Percentiles rank a stretch among this genome's conserved stretches.
phyloP scores from a whole-genome alignment of 2,888 invertebrate species.

The Brenthis ino region DNA sequence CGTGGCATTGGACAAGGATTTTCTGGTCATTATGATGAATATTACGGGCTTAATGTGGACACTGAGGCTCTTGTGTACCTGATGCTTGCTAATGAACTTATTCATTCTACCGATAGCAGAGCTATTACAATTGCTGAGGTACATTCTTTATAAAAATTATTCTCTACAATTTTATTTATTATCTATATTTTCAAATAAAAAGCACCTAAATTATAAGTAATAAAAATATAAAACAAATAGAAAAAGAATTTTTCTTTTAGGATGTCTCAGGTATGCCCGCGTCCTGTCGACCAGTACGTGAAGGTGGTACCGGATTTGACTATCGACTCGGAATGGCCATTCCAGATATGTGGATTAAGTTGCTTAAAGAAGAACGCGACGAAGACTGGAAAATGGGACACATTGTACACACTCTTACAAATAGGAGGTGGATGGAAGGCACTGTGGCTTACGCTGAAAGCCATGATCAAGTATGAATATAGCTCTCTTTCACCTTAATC shows the following conservation, averaged over 20 bases:
- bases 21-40: conserved; percentile 97
- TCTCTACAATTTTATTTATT: conserved; percentile 50
- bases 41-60: conserved; percentile 97
- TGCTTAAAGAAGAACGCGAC: conserved; percentile 90
- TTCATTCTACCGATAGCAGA: conserved; percentile 90
- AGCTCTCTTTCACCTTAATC: no score
- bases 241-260: conserved; percentile 56
- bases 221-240: background rate
- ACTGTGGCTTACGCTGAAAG: conserved; percentile 99
- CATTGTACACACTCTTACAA: conserved; percentile 95
- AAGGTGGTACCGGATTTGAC: conserved; percentile 98
- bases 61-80: conserved; percentile 97
- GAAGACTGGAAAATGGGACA: conserved; percentile 97
- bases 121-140: conserved; percentile 98
- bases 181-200: no score
- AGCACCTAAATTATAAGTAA: no score
- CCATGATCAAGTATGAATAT: conserved; percentile 91
- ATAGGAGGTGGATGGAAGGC: conserved; percentile 97
- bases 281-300: conserved; percentile 94
- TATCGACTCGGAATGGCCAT: conserved; percentile 99
- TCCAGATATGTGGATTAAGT: conserved; percentile 99
- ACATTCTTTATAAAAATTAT: conserved; percentile 17
- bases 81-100: conserved; percentile 95
- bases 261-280: conserved; percentile 99
- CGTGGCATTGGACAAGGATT: conserved; percentile 96